These are phyloP conservation scores for Antheraea pernyi DNA, from an alignment of 1,140 invertebrate species.

Conservation along the genomic window DNA sequence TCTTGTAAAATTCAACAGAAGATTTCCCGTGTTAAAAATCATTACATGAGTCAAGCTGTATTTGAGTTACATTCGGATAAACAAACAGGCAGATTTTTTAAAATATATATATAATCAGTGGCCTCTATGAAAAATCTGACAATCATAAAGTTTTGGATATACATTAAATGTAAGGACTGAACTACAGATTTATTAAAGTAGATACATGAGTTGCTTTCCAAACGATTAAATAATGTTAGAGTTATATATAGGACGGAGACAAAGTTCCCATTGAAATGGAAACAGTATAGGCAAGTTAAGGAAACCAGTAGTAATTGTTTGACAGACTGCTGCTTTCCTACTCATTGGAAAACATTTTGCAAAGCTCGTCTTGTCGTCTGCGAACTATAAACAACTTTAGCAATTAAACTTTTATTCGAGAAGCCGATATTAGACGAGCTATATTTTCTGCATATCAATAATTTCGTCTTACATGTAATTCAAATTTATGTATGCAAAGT, in stretches of 20 bases:
- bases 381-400: conserved; percentile 65
- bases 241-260: not conserved
- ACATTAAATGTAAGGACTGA: no score
- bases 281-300: conserved; percentile 29
- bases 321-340: conserved; percentile 16
- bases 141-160: no score
- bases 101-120: no score
- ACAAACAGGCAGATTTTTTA: no score
- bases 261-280: conserved; percentile 20
- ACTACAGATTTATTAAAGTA: no score
- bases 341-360: conserved; percentile 20
- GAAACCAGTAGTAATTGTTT: conserved; percentile 33
- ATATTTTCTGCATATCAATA: conserved; percentile 58
- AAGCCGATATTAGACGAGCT: conserved; percentile 51
- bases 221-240: not conserved
- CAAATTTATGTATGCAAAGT: not conserved
- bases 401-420: conserved; percentile 72
- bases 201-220: no score
- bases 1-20: no score
- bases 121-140: no score
- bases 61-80: no score
- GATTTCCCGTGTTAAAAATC: no score
- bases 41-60: no score
- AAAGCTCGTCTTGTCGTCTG: conserved; percentile 47
- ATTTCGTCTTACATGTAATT: conserved; percentile 27